Conservation (phyloP, 2,797 vertebrate species). For the Myotis planiceps region DNA sequence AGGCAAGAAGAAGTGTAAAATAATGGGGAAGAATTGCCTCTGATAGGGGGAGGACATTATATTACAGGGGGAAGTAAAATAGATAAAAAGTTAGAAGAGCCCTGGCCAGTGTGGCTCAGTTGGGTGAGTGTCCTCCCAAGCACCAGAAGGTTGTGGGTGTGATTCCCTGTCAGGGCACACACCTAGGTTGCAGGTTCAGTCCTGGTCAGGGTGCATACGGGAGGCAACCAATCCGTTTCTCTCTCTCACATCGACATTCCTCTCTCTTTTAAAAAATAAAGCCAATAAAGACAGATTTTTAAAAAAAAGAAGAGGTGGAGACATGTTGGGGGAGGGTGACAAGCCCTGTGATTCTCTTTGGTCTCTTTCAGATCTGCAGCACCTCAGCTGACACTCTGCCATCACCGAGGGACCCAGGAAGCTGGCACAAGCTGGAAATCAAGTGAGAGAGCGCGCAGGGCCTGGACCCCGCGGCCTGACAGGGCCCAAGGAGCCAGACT, state of each 20-base stretch:
- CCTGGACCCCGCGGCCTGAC: neutral
- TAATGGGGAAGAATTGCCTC: neutral
- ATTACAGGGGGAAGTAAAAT: neutral
- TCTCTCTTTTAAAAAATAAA: neutral
- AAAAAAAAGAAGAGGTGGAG: neutral
- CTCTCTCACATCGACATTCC: neutral
- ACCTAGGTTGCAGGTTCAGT: neutral
- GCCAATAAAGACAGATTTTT: neutral
- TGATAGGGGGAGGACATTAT: neutral
- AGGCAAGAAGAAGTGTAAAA: neutral
- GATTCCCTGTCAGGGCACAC: neutral
- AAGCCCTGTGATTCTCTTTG: neutral
- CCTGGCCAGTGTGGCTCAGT: neutral
- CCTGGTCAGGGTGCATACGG: neutral
- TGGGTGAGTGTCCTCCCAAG: neutral
- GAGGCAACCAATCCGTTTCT: neutral
- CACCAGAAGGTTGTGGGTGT: neutral
- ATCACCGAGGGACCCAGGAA: neutral
- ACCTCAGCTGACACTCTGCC: slow-evolving; percentile 53
- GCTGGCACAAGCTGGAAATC: neutral
- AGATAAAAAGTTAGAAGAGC: neutral
- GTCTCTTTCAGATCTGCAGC: slow-evolving; percentile 79
- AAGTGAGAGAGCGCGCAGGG: neutral
- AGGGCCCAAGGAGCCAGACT: neutral
- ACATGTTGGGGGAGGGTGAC: neutral